Conservation (phyloP, 2,888 invertebrate species). For the Andricus curvator region DNA sequence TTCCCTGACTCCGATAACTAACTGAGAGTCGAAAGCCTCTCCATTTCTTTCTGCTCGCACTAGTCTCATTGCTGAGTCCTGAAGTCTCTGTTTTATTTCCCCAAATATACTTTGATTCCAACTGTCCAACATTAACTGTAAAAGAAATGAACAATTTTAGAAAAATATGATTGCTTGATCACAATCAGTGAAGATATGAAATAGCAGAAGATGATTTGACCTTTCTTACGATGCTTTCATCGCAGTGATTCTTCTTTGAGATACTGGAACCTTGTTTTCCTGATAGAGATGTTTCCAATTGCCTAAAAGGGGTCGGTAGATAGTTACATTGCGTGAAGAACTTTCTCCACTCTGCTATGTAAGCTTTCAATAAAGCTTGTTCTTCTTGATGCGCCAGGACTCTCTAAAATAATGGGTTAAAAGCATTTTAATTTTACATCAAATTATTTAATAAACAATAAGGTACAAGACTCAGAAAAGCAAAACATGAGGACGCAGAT, state of each 20-base stretch:
- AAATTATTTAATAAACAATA: no score
- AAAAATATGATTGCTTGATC: neutral
- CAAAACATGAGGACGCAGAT: no score
- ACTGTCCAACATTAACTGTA: constrained; percentile 96
- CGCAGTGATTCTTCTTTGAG: constrained; percentile 79
- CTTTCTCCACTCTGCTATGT: constrained; percentile 98
- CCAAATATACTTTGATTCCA: constrained; percentile 99
- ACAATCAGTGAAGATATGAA: neutral
- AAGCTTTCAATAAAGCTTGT: constrained; percentile 96
- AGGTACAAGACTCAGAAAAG: no score
- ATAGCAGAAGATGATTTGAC: constrained; percentile 71
- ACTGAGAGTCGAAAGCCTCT: constrained; percentile 97
- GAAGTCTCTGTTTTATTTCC: constrained; percentile 94
- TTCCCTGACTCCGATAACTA: constrained; percentile 98
- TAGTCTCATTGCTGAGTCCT: constrained; percentile 98
- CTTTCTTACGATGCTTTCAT: constrained; percentile 94
- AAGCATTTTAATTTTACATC: no score
- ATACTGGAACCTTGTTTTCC: constrained; percentile 81
- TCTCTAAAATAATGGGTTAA: constrained; percentile 76
- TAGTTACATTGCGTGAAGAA: constrained; percentile 99
- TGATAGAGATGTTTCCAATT: constrained; percentile 91
- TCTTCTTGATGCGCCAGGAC: constrained; percentile 96
- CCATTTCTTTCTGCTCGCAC: constrained; percentile 98
- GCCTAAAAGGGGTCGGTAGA: constrained; percentile 96
- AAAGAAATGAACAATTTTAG: constrained; percentile 42